Percentiles rank a stretch among this genome's conserved stretches.
Evolutionary conservation across 2,797 vertebrate species (phyloP).

Genomic region (Chaenodraco wilsoni): DNA sequence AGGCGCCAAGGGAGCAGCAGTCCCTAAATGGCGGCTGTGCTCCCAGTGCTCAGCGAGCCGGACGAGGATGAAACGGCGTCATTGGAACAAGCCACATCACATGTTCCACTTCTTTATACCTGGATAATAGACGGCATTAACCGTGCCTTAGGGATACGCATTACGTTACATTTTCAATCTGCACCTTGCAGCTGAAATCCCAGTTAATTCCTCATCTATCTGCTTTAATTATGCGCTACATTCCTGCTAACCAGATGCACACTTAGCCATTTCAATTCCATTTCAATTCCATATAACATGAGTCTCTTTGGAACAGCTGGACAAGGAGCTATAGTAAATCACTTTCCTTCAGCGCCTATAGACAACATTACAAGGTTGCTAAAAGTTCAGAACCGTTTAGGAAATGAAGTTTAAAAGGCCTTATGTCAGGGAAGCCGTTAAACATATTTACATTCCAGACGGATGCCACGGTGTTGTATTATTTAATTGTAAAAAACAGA

Average conservation of each 20-base stretch:
- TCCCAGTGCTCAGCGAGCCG: constrained; percentile 60
- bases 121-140: neutral
- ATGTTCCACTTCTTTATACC: constrained; percentile 41
- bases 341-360: neutral
- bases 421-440: neutral
- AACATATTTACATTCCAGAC: constrained; percentile 18
- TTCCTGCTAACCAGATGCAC: constrained; percentile 23
- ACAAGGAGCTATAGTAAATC: neutral
- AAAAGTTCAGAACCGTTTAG: constrained; percentile 17
- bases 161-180: constrained; percentile 19
- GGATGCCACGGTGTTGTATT: constrained; percentile 3
- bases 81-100: constrained; percentile 51
- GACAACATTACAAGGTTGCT: neutral
- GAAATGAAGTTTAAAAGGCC: constrained; percentile 11
- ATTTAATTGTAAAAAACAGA: constrained; percentile 13
- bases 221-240: constrained; percentile 21
- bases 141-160: neutral
- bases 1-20: constrained; percentile 57
- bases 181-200: constrained; percentile 7
- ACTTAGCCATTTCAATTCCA: constrained; percentile 17
- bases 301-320: neutral
- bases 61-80: constrained; percentile 61
- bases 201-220: neutral
- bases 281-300: constrained; percentile 19
- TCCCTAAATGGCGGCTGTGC: constrained; percentile 62